These are phyloP conservation scores for Drosophila pallidifrons DNA, from an alignment of 1,140 invertebrate species.

Conservation along the genomic window DNA sequence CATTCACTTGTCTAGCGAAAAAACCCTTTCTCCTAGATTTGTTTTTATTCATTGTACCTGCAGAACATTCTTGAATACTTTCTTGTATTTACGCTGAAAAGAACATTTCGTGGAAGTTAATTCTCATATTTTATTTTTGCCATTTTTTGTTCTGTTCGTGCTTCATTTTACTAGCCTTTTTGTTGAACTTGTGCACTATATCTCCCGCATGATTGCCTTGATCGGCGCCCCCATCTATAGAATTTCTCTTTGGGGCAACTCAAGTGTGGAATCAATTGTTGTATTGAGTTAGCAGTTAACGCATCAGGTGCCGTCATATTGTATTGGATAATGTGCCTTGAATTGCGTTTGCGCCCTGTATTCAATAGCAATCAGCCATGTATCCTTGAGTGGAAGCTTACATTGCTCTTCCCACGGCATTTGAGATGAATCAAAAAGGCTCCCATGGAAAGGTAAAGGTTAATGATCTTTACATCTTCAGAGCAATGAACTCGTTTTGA, in stretches of 20 bases:
- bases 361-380: conserved; percentile 75
- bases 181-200: conserved; percentile 45
- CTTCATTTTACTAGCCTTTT: conserved; percentile 30
- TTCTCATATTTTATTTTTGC: conserved; percentile 64
- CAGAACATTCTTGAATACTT: conserved; percentile 20
- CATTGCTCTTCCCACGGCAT: conserved; percentile 64
- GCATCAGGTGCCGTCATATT: conserved; percentile 71
- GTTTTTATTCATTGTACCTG: conserved; percentile 18
- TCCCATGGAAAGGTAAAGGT: conserved; percentile 55
- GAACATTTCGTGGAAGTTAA: conserved; percentile 73
- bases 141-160: conserved; percentile 65
- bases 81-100: conserved; percentile 28
- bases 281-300: conserved; percentile 55
- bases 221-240: conserved; percentile 29
- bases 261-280: conserved; percentile 60
- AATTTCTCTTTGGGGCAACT: conserved; percentile 19
- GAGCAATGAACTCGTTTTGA: conserved; percentile 53
- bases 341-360: conserved; percentile 55
- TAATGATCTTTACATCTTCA: conserved; percentile 49
- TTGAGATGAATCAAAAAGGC: conserved; percentile 18
- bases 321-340: conserved; percentile 50
- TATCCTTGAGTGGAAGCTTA: conserved; percentile 71
- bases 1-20: conserved; percentile 46
- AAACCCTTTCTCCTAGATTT: conserved; percentile 53
- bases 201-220: conserved; percentile 64